Base-by-base conservation (phyloP, 2,113 vertebrate species). In the Misgurnus mizolepis region DNA sequence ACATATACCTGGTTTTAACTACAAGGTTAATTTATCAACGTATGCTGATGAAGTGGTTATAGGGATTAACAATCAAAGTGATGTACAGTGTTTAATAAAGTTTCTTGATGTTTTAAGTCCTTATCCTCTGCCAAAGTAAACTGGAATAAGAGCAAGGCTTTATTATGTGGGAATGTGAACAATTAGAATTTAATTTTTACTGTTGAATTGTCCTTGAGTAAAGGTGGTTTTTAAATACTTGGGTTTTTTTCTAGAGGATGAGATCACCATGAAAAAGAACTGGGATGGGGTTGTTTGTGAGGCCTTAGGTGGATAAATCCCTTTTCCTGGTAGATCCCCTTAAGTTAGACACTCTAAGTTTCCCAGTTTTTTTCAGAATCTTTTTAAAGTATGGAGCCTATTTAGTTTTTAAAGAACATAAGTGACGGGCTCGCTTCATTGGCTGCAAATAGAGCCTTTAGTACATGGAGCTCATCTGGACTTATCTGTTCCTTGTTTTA, bases 401-500 rank as follows among this genome's bases (percentile, higher is more conserved):
- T 76, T 76, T 64, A 8, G 1, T 6, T 1, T 34, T 9, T 17
- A 76, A n/a, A 56, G 55, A 7, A n/a, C 4, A 5, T 0, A 4
- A 2, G 2, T 2, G 0, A 15, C 12, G 5, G 5, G 6, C 5
- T 56, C 55, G 7, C 55, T 56, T n/a, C n/a, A 15, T 7, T 56
- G 17, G 17, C 12, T 56, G 5, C 6, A n/a, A 4, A n/a, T n/a
- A 2, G 55, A 56, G 17, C 55, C 55, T 15, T n/a, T 56, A 3
- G n/a, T 56, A 7, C 5, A 56, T 7, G 17, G 55, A 6, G 15
- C 55, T n/a, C 55, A 1, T 18, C 0, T 7, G 3, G 7, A n/a
- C 22, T 0, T 22, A 22, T 5, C 27, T 0, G 22, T 22, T 1
- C 4, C 12, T 5, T 8, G 1, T 1, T 1, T 7, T 4, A 6